Percentiles rank a stretch among this genome's conserved stretches.
Evolutionary conservation across 1,140 invertebrate species (phyloP).

Genomic region (Rhopalosiphum padi): DNA sequence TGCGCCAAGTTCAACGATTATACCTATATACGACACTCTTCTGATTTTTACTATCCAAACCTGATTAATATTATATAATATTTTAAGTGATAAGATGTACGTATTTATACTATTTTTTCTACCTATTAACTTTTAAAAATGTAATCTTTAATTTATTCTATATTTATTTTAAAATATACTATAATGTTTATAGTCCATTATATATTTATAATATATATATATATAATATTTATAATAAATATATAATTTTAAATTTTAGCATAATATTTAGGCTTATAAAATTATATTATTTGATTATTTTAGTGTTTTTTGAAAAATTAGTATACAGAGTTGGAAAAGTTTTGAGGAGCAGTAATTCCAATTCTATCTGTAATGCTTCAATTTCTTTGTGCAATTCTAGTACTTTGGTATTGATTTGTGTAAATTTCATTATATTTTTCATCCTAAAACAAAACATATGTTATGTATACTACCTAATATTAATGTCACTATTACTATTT

Average conservation of each 20-base stretch:
- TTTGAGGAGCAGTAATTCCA: constrained; percentile 41
- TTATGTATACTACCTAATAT: not conserved
- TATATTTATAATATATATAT: not conserved
- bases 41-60: not conserved
- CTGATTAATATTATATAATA: not conserved
- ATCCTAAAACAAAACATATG: constrained; percentile 18
- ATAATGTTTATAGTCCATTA: not conserved
- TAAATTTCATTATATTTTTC: constrained; percentile 27
- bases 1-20: not conserved
- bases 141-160: not conserved
- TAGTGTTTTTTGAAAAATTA: not conserved
- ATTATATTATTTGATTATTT: not conserved
- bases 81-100: not conserved
- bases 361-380: not conserved
- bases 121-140: not conserved
- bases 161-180: not conserved
- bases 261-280: not conserved
- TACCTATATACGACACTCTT: not conserved
- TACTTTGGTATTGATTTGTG: constrained; percentile 6
- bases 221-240: not conserved
- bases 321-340: constrained; percentile 34
- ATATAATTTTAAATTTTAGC: not conserved
- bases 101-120: not conserved
- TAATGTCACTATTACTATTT: not conserved
- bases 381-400: constrained; percentile 26